Conservation (phyloP, 2,888 invertebrate species). For the Drosophila multiciliata region DNA sequence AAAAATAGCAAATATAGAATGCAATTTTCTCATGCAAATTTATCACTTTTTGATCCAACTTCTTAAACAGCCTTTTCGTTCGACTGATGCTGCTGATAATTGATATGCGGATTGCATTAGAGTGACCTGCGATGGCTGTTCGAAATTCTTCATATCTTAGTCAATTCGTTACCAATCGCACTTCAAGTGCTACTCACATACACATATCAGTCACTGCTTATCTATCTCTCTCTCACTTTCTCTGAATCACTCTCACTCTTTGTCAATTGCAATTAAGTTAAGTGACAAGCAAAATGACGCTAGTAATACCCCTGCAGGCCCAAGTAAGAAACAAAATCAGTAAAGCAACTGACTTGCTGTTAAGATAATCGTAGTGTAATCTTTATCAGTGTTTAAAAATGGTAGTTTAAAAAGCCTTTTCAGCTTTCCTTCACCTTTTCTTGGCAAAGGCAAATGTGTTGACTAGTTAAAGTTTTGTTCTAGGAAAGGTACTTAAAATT, state of each 20-base stretch:
- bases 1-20: not conserved
- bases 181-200: conserved; percentile 14
- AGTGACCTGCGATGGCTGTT: conserved; percentile 30
- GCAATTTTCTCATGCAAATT: not conserved
- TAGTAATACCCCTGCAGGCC: conserved; percentile 15
- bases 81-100: conserved; percentile 68
- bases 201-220: conserved; percentile 2
- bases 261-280: conserved; percentile 74
- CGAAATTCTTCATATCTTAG: conserved; percentile 23
- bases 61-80: conserved; percentile 7
- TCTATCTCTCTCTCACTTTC: not conserved
- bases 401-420: not conserved
- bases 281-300: conserved; percentile 68
- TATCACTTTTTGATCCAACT: not conserved
- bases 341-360: conserved; percentile 26
- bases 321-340: conserved; percentile 3
- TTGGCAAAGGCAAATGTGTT: not conserved
- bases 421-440: not conserved
- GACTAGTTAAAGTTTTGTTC: not conserved
- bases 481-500: not conserved
- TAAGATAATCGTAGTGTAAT: not conserved
- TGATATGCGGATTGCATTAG: conserved; percentile 70
- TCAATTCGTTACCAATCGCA: not conserved
- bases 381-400: not conserved
- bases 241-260: not conserved